Evolutionary conservation across 2,888 invertebrate genomes (phyloP), one percentile per base, ranked within the genome.

Genomic region (Tipula lateralis): DNA sequence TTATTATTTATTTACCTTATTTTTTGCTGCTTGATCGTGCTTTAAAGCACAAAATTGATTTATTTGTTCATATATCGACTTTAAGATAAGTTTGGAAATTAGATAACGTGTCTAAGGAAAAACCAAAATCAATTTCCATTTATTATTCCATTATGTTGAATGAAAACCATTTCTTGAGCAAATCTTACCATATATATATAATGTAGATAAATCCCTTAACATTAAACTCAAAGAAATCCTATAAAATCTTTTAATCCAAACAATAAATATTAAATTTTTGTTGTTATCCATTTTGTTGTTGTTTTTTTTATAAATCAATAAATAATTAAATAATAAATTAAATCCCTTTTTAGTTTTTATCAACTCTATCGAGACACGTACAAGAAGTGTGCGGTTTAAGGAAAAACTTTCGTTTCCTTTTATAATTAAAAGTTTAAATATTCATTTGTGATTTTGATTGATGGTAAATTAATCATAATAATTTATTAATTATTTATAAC

Each of bases 61-160:
- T 24, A 66, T 66, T 66, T 66, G 66, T 66, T 24, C 66, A n/a
- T n/a, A n/a, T 66, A 66, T 66, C 66, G 12, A 24, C 66, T 66
- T 66, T 66, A 66, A 66, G 1, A 66, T 19, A 66, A 9, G 16
- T 16, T 50, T 50, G 44, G 16, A 50, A 50, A 50, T n/a, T n/a
- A n/a, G n/a, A n/a, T n/a, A n/a, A n/a, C n/a, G n/a, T n/a, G 9
- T 24, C 24, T 24, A 66, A 1, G 24, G 24, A 66, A 66, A 66
- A 50, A 50, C 7, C 16, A 6, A 50, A 50, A 50, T 50, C 44
- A 50, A 50, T 66, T 24, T 66, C 66, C 24, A 66, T 66, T 66
- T 66, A 66, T 66, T 66, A 66, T 66, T 66, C 66, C 24, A 66
- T 66, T 66, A 66, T 66, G 24, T 66, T 24, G 66, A 66, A 66